A percentile compares a stretch with the other conserved stretches of the same genome.
These are phyloP conservation scores for Coreius guichenoti DNA, from an alignment of 2,797 vertebrate species.

Conservation along the genomic window DNA sequence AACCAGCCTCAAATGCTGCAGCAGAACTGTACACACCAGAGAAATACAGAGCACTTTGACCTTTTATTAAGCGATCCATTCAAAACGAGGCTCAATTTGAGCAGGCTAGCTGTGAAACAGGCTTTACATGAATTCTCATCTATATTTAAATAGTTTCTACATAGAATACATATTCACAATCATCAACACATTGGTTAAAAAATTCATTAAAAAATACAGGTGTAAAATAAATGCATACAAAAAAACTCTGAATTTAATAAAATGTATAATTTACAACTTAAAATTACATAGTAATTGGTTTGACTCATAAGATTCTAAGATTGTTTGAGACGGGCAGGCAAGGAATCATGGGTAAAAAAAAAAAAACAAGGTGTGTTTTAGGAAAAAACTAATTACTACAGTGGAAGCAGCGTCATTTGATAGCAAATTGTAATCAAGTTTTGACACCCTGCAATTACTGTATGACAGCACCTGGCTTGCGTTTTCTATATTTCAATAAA, in stretches of 20 bases:
- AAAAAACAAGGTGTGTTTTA: neutral
- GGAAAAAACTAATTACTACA: neutral
- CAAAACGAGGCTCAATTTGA: constrained; percentile 52
- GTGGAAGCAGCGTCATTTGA: neutral
- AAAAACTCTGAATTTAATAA: constrained; percentile 57
- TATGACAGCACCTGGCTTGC: constrained; percentile 7
- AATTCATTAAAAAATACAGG: constrained; percentile 71
- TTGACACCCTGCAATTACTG: constrained; percentile 26
- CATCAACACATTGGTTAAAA: constrained; percentile 55
- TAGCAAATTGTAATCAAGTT: constrained; percentile 5
- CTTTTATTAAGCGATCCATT: constrained; percentile 9
- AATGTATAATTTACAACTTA: constrained; percentile 76
- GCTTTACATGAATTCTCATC: constrained; percentile 59
- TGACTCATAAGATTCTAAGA: constrained; percentile 65
- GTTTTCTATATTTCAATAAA: neutral
- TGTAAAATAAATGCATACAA: constrained; percentile 52
- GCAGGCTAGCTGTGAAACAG: constrained; percentile 71
- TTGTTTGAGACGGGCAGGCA: constrained; percentile 59
- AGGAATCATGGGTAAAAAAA: neutral
- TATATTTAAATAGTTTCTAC: constrained; percentile 62
- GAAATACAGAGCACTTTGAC: neutral
- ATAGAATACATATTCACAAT: constrained; percentile 33
- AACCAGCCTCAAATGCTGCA: neutral
- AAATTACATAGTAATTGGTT: constrained; percentile 76
- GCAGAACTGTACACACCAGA: neutral